These are phyloP conservation scores for Teleogryllus oceanicus DNA, from an alignment of 2,888 invertebrate species.

Conservation along the genomic window DNA sequence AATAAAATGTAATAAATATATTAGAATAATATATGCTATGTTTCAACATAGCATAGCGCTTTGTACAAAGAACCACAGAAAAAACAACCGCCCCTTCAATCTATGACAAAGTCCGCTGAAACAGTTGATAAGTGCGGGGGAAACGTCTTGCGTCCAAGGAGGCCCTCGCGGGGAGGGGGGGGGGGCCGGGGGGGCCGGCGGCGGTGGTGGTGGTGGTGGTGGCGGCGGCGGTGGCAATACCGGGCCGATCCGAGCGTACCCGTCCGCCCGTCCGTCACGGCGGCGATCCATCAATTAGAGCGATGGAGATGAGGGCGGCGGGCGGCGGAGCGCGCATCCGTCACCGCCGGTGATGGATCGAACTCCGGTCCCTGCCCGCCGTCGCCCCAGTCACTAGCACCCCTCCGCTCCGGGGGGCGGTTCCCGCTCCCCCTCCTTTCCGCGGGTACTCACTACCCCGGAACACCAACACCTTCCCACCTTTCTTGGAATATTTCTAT, in stretches of 20 bases:
- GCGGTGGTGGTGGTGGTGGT: no score
- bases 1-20: no score
- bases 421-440: neutral
- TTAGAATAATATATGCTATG: no score
- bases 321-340: neutral
- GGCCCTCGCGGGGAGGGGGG: no score
- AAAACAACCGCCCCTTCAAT: no score
- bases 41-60: no score
- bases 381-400: neutral
- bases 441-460: neutral
- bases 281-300: constrained; percentile 18
- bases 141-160: no score
- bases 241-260: neutral
- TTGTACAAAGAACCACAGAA: no score
- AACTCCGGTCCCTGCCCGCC: neutral
- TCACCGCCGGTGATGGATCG: neutral
- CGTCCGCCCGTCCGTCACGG: constrained; percentile 3
- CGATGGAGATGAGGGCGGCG: neutral
- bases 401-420: neutral
- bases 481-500: neutral
- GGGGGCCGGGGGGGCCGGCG: no score
- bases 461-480: neutral
- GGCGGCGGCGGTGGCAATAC: no score
- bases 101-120: no score
- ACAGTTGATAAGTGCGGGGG: no score